Evolutionary conservation across 2,888 invertebrate genomes (phyloP), one percentile per base, ranked within the genome.

Genomic region (Venusia cambrica): DNA sequence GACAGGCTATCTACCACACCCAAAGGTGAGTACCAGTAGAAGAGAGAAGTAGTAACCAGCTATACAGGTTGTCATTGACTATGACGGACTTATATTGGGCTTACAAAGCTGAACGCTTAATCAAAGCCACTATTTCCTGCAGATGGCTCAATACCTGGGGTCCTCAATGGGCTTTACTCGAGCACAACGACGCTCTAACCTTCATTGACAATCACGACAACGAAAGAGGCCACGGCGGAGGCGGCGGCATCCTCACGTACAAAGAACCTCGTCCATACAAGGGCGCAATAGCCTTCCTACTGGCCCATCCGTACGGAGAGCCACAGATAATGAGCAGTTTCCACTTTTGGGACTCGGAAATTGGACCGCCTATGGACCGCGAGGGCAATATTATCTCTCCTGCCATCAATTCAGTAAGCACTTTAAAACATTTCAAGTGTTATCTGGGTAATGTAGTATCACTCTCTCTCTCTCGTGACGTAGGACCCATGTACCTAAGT

Each of bases 281-380:
- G 48, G 87, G 89, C 87, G 97, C 96, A 0, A 92, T 91, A 1
- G 95, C 95, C 0, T 97, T 96, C 70, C 92, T 94, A 83, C 69
- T 98, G 51, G 95, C 96, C 0, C 93, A 93, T 85, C 92, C 94
- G 0, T 96, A 94, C 50, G 94, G 94, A 1, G 90, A 91, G 38
- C 91, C 94, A 0, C 90, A 94, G 25, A 85, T 97, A 10, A 96
- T 97, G 94, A 96, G 96, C 62, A 96, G 96, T 48, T 97, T 92
- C 59, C 80, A 72, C 18, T 97, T 96, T 65, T 73, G 73, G 36
- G 62, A 90, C 47, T 76, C 83, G 0, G 91, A 92, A 60, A 55
- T 75, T 37, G 93, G 93, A 3, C 94, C 95, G 1, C 95, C 95
- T 0, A 87, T 88, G 57, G 91, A 93, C 51, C 62, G 51, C 0